phyloP scores from a whole-genome alignment of 2,888 invertebrate genomes.

The Cyaniris semiargus region DNA sequence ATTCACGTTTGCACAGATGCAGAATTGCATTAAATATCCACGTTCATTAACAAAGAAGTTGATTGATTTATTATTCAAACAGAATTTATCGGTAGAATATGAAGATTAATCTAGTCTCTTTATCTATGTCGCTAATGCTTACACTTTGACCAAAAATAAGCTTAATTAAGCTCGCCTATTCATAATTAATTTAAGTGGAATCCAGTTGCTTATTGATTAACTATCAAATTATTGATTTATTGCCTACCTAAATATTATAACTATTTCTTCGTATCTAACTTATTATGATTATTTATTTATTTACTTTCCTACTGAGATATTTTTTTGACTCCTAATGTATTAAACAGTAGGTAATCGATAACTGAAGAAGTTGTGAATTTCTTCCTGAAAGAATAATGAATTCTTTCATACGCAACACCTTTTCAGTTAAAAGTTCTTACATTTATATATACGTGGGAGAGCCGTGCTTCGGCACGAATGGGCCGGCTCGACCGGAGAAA shows the following conservation, averaged over 20 bases:
- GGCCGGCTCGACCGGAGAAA: too few relatives aligned
- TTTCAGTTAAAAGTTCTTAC: too few relatives aligned
- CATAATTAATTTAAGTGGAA: background rate
- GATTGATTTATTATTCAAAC: constrained; percentile 2
- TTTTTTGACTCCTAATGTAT: too few relatives aligned
- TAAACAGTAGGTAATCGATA: too few relatives aligned
- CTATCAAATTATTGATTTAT: background rate
- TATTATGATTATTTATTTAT: background rate
- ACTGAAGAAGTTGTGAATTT: too few relatives aligned
- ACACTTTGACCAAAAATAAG: background rate
- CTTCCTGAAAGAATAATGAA: too few relatives aligned
- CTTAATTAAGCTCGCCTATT: background rate
- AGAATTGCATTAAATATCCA: background rate
- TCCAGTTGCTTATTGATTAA: background rate
- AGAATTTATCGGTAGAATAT: background rate
- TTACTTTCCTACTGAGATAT: background rate
- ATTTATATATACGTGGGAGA: too few relatives aligned
- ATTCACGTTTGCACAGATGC: background rate
- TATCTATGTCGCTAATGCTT: background rate
- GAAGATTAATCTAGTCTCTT: background rate
- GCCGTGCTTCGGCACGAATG: too few relatives aligned
- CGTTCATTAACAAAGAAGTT: background rate
- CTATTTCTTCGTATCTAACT: background rate
- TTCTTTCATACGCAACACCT: too few relatives aligned
- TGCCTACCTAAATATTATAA: background rate